These are phyloP conservation scores for Trachemys scripta DNA, from an alignment of 2,113 vertebrate genomes.

Conservation along the genomic window DNA sequence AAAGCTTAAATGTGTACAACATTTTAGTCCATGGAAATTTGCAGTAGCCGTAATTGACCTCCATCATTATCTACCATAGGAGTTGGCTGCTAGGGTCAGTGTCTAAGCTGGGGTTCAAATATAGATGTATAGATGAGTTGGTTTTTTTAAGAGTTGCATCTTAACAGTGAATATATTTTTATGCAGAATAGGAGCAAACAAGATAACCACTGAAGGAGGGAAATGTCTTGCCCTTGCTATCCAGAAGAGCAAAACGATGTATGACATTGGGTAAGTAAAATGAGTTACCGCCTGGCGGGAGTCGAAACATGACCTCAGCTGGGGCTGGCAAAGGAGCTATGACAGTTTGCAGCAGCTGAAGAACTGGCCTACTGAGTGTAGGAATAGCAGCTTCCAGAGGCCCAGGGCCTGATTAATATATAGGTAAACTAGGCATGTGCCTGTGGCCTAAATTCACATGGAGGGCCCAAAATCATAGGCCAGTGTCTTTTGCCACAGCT, in stretches of 20 bases:
- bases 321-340: neutral
- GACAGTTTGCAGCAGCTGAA: neutral
- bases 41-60: neutral
- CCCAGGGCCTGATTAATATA: neutral
- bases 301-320: neutral
- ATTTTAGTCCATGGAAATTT: neutral
- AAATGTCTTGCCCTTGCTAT: conserved; percentile 87
- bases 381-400: neutral
- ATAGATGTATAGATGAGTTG: neutral
- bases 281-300: neutral
- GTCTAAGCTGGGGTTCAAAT: neutral
- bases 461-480: neutral
- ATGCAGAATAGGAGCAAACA: conserved; percentile 91
- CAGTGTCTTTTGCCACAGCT: neutral
- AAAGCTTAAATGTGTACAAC: neutral
- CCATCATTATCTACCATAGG: neutral
- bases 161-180: conserved; percentile 24
- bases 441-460: neutral
- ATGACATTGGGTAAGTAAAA: conserved; percentile 89
- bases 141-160: neutral
- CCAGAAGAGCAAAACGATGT: conserved; percentile 89
- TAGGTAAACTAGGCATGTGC: neutral
- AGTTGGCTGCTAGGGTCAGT: neutral
- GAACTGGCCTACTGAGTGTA: neutral
- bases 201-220: conserved; percentile 89